Percentiles rank a stretch among this genome's conserved stretches.
Evolutionary conservation across 2,113 vertebrate species (phyloP).

Genomic region (Arvicanthis niloticus): DNA sequence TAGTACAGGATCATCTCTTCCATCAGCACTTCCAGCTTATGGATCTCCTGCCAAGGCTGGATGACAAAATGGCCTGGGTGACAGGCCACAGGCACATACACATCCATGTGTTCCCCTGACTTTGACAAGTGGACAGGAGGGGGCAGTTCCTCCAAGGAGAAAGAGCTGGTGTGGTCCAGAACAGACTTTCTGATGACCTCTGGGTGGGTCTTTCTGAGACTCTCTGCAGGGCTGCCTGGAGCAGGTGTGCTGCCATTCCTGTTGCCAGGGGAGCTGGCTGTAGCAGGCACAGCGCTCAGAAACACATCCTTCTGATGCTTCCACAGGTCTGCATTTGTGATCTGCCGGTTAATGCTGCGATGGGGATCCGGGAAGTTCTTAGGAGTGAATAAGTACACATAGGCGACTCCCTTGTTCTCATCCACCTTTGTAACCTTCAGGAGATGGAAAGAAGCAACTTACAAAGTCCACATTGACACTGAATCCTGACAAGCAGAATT

Average conservation of each 20-base stretch:
- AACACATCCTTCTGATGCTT: slow-evolving; percentile 95
- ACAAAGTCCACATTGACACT: neutral
- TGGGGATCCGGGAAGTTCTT: slow-evolving; percentile 86
- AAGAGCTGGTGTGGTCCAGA: slow-evolving; percentile 71
- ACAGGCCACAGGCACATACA: slow-evolving; percentile 94
- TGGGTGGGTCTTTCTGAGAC: slow-evolving; percentile 69
- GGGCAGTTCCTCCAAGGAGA: slow-evolving; percentile 82
- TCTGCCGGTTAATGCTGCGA: slow-evolving; percentile 91
- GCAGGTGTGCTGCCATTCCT: neutral
- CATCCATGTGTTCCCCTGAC: slow-evolving; percentile 92
- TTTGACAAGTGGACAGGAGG: slow-evolving; percentile 88
- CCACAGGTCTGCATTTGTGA: slow-evolving; percentile 90
- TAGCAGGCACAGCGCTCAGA: slow-evolving; percentile 86
- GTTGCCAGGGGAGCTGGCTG: slow-evolving; percentile 16
- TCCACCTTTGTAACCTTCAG: slow-evolving; percentile 91
- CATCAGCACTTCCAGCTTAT: slow-evolving; percentile 94
- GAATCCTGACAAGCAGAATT: slow-evolving; percentile 5
- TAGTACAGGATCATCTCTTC: slow-evolving; percentile 97
- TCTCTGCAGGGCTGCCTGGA: neutral
- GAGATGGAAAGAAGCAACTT: slow-evolving; percentile 44
- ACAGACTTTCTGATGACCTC: slow-evolving; percentile 53
- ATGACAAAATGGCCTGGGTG: slow-evolving; percentile 97
- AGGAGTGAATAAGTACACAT: slow-evolving; percentile 91
- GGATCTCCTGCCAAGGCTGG: slow-evolving; percentile 94
- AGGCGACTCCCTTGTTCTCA: slow-evolving; percentile 83